Conservation (phyloP, 2,888 invertebrate genomes). For the Cheilosia soror region DNA sequence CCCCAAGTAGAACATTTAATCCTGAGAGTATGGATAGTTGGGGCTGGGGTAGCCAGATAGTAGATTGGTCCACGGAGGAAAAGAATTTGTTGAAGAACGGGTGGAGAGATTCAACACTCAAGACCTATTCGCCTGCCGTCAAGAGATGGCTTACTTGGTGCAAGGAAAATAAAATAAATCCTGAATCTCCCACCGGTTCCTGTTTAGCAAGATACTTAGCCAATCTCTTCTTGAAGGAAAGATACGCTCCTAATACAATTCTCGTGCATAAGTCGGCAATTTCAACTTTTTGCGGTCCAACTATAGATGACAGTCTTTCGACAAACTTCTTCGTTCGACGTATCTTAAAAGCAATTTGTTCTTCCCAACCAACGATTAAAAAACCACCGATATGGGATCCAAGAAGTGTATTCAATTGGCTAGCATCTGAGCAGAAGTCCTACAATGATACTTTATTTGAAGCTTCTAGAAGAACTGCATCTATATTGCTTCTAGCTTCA, state of each 20-base stretch:
- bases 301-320: background rate
- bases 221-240: slow-evolving; percentile 18
- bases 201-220: slow-evolving; percentile 32
- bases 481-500: slow-evolving; percentile 32
- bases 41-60: slow-evolving; percentile 20
- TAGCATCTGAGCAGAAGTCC: slow-evolving; percentile 3
- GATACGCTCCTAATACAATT: slow-evolving; percentile 17
- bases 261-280: slow-evolving; percentile 46
- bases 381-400: slow-evolving; percentile 32
- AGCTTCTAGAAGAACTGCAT: slow-evolving; percentile 31
- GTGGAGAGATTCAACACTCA: slow-evolving; percentile 29
- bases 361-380: background rate
- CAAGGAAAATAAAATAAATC: slow-evolving; percentile 3
- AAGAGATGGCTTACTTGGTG: slow-evolving; percentile 38
- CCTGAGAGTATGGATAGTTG: slow-evolving; percentile 37
- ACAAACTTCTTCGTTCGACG: slow-evolving; percentile 2
- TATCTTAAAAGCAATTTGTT: background rate
- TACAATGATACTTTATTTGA: slow-evolving; percentile 22
- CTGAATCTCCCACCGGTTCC: slow-evolving; percentile 3
- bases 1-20: slow-evolving; percentile 26
- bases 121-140: slow-evolving; percentile 39
- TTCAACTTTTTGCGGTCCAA: slow-evolving; percentile 29
- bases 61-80: slow-evolving; percentile 12
- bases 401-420: slow-evolving; percentile 32
- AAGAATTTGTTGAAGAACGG: slow-evolving; percentile 24